Evolutionary conservation across 1,140 invertebrate genomes (phyloP).

Genomic region (Doryteuthis pealeii): DNA sequence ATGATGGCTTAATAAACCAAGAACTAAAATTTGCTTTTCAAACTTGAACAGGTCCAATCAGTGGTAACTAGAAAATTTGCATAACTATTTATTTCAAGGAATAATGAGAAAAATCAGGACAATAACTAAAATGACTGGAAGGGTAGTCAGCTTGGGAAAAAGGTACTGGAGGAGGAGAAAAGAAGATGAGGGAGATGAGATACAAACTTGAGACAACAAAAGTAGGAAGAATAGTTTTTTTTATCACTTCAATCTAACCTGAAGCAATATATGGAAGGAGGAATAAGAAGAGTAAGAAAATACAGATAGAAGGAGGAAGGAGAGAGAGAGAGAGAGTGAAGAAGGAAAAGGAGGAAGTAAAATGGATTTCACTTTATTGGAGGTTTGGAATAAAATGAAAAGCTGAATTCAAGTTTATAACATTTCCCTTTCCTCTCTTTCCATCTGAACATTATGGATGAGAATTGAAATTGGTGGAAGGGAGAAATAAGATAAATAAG

Average conservation of each 20-base stretch:
- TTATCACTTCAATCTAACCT: neutral
- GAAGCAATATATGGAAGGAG: slow-evolving; percentile 3
- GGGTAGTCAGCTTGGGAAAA: neutral
- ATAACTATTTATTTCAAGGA: slow-evolving; percentile 9
- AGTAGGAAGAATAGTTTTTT: slow-evolving; percentile 6
- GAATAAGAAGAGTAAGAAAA: neutral
- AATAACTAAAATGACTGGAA: neutral
- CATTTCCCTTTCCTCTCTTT: too few species aligned
- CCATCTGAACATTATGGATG: too few species aligned
- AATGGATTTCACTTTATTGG: neutral
- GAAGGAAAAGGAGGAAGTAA: slow-evolving; percentile 15
- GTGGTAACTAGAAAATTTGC: neutral
- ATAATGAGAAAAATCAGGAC: slow-evolving; percentile 2
- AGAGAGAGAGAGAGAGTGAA: slow-evolving; percentile 9
- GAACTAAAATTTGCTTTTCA: neutral
- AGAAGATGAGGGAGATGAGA: slow-evolving; percentile 6
- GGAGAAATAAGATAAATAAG: too few species aligned
- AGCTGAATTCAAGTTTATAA: too few species aligned
- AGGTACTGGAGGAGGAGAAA: neutral
- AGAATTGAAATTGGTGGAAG: too few species aligned
- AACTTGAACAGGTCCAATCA: slow-evolving; percentile 1
- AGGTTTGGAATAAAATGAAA: too few species aligned
- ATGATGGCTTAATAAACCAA: neutral
- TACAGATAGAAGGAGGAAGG: slow-evolving; percentile 1
- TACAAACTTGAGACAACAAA: slow-evolving; percentile 7